phyloP scores from a whole-genome alignment of 2,797 vertebrate genomes.

The Hapalemur alaotrensis region DNA sequence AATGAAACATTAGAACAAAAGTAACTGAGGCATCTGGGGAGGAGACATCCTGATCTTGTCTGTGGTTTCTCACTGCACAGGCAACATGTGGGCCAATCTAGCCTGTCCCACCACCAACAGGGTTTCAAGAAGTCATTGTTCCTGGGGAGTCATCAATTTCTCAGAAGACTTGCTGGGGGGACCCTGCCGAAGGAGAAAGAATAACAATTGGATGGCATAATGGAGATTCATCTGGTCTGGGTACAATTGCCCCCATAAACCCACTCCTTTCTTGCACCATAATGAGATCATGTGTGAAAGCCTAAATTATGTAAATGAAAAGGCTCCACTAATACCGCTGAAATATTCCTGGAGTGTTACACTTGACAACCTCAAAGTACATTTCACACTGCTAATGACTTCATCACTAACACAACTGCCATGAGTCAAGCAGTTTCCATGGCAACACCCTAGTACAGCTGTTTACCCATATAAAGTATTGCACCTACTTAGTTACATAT shows the following conservation, averaged over 20 bases:
- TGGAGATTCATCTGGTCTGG: conserved; percentile 50
- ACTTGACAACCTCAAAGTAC: conserved; percentile 89
- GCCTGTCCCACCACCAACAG: background rate
- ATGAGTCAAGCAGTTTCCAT: conserved; percentile 89
- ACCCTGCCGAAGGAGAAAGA: conserved; percentile 40
- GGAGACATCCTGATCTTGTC: background rate
- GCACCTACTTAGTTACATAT: conserved; percentile 89
- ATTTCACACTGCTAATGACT: conserved; percentile 89
- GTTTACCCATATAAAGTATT: conserved; percentile 88
- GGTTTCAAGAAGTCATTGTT: conserved; percentile 36
- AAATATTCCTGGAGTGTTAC: conserved; percentile 89
- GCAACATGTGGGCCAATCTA: background rate
- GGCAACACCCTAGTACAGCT: conserved; percentile 86
- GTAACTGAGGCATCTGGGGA: background rate
- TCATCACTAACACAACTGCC: conserved; percentile 89
- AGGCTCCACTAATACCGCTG: conserved; percentile 85
- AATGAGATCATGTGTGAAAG: conserved; percentile 85
- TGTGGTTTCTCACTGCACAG: background rate
- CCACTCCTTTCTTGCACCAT: conserved; percentile 68
- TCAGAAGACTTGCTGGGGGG: conserved; percentile 45
- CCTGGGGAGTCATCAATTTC: conserved; percentile 41
- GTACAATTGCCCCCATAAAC: conserved; percentile 43
- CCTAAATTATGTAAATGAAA: conserved; percentile 89
- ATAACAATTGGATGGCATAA: conserved; percentile 36
- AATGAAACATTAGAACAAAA: conserved; percentile 9